Conservation (phyloP, 2,888 invertebrate species). For the Ichneumoninae sp. region DNA sequence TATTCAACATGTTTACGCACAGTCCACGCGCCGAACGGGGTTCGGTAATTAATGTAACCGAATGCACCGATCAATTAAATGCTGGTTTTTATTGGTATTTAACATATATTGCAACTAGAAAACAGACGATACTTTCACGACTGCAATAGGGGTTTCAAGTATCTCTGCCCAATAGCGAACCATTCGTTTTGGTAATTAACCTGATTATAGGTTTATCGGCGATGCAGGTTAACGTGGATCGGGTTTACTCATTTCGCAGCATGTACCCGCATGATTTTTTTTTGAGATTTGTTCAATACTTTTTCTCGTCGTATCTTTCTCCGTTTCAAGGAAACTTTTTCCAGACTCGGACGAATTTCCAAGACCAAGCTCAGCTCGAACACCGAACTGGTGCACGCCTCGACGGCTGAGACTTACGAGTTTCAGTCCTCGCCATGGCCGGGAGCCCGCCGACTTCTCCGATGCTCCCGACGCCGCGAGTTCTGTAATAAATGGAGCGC, state of each 20-base stretch:
- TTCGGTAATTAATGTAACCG: too few relatives aligned
- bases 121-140: not conserved
- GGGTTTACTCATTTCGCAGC: not conserved
- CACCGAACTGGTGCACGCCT: slow-evolving; percentile 57
- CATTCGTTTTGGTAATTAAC: slow-evolving; percentile 33
- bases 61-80: too few relatives aligned
- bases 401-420: slow-evolving; percentile 59
- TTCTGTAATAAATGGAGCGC: slow-evolving; percentile 61
- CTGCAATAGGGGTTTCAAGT: not conserved
- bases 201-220: slow-evolving; percentile 15
- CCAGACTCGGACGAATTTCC: slow-evolving; percentile 44
- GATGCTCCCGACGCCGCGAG: slow-evolving; percentile 36
- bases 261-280: not conserved
- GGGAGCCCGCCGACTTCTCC: slow-evolving; percentile 28
- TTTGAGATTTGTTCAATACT: slow-evolving; percentile 6
- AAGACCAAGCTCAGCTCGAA: slow-evolving; percentile 50
- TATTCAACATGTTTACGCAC: too few relatives aligned
- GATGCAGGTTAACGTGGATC: not conserved
- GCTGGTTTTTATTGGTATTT: not conserved
- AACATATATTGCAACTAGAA: not conserved
- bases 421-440: slow-evolving; percentile 48
- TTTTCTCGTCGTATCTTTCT: slow-evolving; percentile 17
- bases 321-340: slow-evolving; percentile 59
- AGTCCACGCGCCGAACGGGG: too few relatives aligned
- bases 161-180: not conserved